Evolutionary conservation across 2,113 vertebrate species (phyloP).

Genomic region (Pycnonotus jocosus): DNA sequence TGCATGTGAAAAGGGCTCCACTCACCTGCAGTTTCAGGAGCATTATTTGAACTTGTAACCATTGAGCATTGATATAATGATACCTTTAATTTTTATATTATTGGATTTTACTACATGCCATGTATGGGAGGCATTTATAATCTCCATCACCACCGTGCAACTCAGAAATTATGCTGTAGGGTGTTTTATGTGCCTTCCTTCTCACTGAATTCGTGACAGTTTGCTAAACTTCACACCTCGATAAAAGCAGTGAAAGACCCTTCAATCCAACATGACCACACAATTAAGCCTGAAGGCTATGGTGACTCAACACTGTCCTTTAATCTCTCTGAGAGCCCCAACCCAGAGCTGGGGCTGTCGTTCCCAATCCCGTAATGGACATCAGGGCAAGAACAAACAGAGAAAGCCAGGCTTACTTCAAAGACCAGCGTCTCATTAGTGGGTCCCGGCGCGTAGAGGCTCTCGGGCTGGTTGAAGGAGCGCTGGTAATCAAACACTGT

Average conservation of each 20-base stretch:
- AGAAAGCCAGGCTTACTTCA: conserved; percentile 83
- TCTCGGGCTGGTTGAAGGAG: conserved; percentile 84
- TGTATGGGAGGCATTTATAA: neutral
- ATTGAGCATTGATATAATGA: neutral
- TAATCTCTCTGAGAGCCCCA: conserved; percentile 41
- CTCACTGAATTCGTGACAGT: neutral
- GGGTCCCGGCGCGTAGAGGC: conserved; percentile 84
- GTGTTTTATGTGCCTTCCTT: neutral
- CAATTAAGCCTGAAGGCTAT: conserved; percentile 52
- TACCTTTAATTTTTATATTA: neutral
- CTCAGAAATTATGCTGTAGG: neutral
- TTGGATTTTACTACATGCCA: neutral
- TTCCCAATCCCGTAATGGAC: conserved; percentile 49
- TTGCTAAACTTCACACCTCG: neutral
- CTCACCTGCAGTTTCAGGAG: neutral
- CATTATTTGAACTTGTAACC: neutral
- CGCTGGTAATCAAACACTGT: conserved; percentile 89
- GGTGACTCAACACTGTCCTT: conserved; percentile 10
- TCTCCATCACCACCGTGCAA: neutral
- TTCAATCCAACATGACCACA: neutral
- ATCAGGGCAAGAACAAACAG: conserved; percentile 23
- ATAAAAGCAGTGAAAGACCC: neutral
- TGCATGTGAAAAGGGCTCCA: neutral
- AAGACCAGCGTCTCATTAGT: conserved; percentile 96
- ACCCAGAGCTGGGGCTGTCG: conserved; percentile 42